Percentiles rank a stretch among this genome's conserved stretches.
Conservation (phyloP, 2,797 vertebrate species). For the Percopsis omiscomaycus region DNA sequence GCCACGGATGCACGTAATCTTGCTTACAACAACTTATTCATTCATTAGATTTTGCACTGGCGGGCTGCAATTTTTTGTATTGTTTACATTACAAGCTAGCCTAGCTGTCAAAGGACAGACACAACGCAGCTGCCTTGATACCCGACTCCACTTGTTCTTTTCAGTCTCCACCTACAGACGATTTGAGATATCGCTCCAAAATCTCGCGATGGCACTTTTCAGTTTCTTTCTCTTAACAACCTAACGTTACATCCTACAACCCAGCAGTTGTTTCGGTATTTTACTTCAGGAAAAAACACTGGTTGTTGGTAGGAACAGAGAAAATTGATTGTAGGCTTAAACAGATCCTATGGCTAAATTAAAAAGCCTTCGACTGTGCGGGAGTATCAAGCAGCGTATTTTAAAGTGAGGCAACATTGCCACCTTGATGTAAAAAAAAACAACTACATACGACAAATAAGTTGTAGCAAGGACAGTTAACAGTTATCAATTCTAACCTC, state of each 20-base stretch:
- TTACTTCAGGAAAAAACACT: too few species aligned
- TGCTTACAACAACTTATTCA: conserved; percentile 24
- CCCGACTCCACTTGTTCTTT: conserved; percentile 42
- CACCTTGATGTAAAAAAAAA: conserved; percentile 35
- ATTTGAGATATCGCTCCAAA: conserved; percentile 39
- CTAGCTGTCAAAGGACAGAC: conserved; percentile 18
- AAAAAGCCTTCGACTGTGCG: too few species aligned
- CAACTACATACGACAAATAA: too few species aligned
- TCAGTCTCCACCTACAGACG: conserved; percentile 66
- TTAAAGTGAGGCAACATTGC: conserved; percentile 39
- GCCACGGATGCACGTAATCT: conserved; percentile 7
- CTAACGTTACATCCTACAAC: too few species aligned
- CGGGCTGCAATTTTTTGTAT: background rate
- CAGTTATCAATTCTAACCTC: too few species aligned
- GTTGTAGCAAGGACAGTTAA: too few species aligned
- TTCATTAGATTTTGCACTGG: conserved; percentile 29
- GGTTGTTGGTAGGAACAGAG: too few species aligned
- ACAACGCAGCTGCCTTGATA: conserved; percentile 28
- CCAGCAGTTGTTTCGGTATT: too few species aligned
- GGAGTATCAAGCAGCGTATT: background rate
- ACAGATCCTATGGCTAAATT: too few species aligned
- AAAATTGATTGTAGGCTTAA: too few species aligned
- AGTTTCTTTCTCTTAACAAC: too few species aligned
- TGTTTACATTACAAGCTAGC: conserved; percentile 49
- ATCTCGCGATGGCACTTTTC: conserved; percentile 66